phyloP scores from a whole-genome alignment of 2,113 vertebrate genomes.

The Chelonoidis abingdonii region DNA sequence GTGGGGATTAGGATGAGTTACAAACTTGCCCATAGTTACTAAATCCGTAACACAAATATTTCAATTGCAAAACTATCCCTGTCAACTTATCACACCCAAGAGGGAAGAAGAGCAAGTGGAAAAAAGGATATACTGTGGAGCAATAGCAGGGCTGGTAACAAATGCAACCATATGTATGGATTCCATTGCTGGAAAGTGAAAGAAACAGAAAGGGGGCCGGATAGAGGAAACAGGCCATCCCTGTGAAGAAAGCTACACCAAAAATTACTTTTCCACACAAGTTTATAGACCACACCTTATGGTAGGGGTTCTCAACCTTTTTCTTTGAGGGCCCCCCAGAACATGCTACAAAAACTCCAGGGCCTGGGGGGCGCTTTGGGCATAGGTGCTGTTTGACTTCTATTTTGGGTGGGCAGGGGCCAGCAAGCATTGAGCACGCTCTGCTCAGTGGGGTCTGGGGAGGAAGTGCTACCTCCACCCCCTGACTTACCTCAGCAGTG shows the following conservation, averaged over 20 bases:
- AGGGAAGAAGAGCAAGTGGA: rapidly evolving
- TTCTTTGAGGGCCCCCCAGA: too few species aligned
- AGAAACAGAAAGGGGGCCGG: not conserved
- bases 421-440: too few species aligned
- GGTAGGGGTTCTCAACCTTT: too few species aligned
- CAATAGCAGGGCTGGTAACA: not conserved
- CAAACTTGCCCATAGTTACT: not conserved
- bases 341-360: too few species aligned
- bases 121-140: not conserved
- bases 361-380: too few species aligned
- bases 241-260: not conserved
- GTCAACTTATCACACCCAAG: not conserved
- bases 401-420: too few species aligned
- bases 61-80: not conserved
- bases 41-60: not conserved
- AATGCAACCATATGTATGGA: rapidly evolving
- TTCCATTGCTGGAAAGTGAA: not conserved
- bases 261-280: not conserved
- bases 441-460: too few species aligned
- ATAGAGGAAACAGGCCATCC: not conserved
- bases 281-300: not conserved
- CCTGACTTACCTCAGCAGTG: too few species aligned
- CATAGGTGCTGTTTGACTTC: too few species aligned
- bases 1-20: not conserved
- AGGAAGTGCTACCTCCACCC: too few species aligned